Evolutionary conservation across 2,888 invertebrate genomes (phyloP), one percentile per base, ranked within the genome.

Genomic region (Pollenia griseotomentosa): DNA sequence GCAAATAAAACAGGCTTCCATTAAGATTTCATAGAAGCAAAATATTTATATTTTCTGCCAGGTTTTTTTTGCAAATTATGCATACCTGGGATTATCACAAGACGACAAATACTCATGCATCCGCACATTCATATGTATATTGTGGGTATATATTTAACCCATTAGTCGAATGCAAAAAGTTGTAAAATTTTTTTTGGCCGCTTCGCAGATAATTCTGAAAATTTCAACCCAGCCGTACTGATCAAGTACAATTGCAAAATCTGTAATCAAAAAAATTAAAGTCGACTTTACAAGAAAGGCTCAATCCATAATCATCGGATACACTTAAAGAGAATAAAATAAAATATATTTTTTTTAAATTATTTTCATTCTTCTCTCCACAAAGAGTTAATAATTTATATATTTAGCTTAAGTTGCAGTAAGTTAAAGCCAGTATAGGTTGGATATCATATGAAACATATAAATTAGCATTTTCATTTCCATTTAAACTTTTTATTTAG

Each of bases 401-500:
- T 59, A n/a, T 48, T 14, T 3, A 44, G 53, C 40, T 44, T 23
- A 44, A 55, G 23, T 51, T 63, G 40, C 75, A 23, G 53, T 19
- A 1, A n/a, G 19, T 53, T 75, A 44, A 65, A 65, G 44, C 59
- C 59, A 59, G 40, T 23, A 51, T 78, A 40, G 46, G n/a, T 66
- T 66, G 16, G 46, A 16, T 78, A 66, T 78, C 78, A 46, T 78
- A 66, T 66, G 66, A 57, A 82, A 77, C 57, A 78, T 71, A 78
- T 78, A 78, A 83, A 78, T 83, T 83, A 78, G 68, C 73, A 79
- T 53, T 79, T 84, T 79, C 46, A 70, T 79, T 53, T 70, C 46
- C 74, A 84, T 68, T 84, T 61, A 48, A 66, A 55, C 11, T 68
- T 84, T 74, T 74, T 68, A 42, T 59, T 33, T 46, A 63, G 40